Conservation (phyloP, 2,797 vertebrate species). For the Sphenodon punctatus region DNA sequence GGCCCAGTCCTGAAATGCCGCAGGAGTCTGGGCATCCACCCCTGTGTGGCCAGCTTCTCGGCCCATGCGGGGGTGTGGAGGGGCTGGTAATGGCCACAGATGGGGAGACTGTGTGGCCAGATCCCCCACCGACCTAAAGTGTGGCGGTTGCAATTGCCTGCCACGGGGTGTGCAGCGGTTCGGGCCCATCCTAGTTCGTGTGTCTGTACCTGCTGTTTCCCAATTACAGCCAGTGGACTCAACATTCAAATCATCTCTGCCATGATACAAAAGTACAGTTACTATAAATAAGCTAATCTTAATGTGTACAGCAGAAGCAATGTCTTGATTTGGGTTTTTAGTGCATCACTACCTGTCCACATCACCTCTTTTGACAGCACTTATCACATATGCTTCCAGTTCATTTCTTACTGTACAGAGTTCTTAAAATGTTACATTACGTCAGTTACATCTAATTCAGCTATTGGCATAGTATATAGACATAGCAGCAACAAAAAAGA, state of each 20-base stretch:
- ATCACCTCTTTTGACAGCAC: constrained; percentile 7
- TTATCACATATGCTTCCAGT: constrained; percentile 21
- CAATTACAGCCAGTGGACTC: neutral
- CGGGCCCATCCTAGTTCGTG: too few species aligned
- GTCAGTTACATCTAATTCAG: neutral
- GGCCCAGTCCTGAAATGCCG: too few species aligned
- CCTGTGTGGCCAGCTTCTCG: too few species aligned
- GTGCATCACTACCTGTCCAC: constrained; percentile 21
- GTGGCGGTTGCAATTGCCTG: too few species aligned
- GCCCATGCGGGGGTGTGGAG: too few species aligned
- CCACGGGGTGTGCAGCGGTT: too few species aligned
- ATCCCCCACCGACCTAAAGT: too few species aligned
- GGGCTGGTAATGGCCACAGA: too few species aligned
- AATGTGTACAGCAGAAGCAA: neutral
- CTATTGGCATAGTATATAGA: fast-evolving
- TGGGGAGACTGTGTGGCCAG: too few species aligned
- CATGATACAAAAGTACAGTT: neutral
- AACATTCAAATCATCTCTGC: constrained; percentile 13
- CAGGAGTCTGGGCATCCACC: too few species aligned
- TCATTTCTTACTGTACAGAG: neutral
- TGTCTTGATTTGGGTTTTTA: constrained; percentile 34
- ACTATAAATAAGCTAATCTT: constrained; percentile 1
- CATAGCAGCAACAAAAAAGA: neutral
- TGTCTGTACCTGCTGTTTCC: too few species aligned
- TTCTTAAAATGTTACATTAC: neutral